Conservation (phyloP, 2,888 invertebrate species). For the Drosophila pegasa region DNA sequence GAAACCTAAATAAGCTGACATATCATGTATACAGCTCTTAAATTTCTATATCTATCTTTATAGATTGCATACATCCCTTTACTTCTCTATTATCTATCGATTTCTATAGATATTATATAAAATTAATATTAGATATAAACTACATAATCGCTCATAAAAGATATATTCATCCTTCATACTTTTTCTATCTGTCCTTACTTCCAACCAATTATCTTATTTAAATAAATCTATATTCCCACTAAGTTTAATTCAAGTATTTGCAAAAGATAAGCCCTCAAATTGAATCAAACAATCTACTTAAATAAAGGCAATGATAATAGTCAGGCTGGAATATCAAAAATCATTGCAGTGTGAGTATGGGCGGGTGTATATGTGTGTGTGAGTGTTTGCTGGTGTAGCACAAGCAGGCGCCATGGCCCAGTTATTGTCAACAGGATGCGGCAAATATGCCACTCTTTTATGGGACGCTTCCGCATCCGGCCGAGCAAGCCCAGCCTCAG, state of each 20-base stretch:
- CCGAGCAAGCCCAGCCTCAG: constrained; percentile 34
- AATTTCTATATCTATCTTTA: too few species aligned
- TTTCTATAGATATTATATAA: too few species aligned
- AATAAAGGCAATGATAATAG: constrained; percentile 18
- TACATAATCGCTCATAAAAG: too few species aligned
- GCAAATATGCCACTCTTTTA: constrained; percentile 80
- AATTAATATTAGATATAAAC: too few species aligned
- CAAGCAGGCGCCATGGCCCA: constrained; percentile 52
- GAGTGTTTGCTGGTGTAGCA: constrained; percentile 17
- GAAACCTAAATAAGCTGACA: too few species aligned
- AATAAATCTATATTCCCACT: not conserved
- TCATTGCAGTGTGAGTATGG: constrained; percentile 23
- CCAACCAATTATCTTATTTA: not conserved
- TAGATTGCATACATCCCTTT: too few species aligned
- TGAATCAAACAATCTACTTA: not conserved
- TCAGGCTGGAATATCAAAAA: constrained; percentile 32
- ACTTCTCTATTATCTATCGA: too few species aligned
- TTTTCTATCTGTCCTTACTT: not conserved
- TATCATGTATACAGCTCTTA: too few species aligned
- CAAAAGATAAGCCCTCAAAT: not conserved
- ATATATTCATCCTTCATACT: not conserved
- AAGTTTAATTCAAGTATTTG: not conserved
- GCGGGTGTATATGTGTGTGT: constrained; percentile 6
- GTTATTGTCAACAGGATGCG: constrained; percentile 79
- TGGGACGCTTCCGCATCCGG: constrained; percentile 72